Evolutionary conservation across 2,888 invertebrate species (phyloP).

Genomic region (Acanthoscelides obtectus): DNA sequence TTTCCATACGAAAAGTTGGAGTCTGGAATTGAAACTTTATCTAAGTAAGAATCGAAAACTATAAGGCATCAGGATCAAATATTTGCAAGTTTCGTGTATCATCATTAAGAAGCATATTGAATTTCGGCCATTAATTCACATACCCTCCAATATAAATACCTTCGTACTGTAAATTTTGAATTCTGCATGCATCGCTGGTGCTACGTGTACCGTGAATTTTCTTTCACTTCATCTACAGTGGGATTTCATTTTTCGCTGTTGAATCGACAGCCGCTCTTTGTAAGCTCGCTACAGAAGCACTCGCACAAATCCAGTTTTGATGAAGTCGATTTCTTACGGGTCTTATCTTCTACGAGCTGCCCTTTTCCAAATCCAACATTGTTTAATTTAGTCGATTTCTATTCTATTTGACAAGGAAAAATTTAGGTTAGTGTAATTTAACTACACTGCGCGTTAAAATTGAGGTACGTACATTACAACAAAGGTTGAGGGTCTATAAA

Average conservation of each 20-base stretch:
- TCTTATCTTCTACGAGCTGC: neutral
- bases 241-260: neutral
- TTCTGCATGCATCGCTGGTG: neutral
- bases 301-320: neutral
- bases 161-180: neutral
- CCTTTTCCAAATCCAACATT: neutral
- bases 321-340: neutral
- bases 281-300: neutral
- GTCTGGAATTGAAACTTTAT: too few relatives aligned
- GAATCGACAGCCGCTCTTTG: neutral
- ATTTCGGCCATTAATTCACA: neutral
- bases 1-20: too few relatives aligned
- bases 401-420: too few relatives aligned
- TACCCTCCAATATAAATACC: neutral
- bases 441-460: too few relatives aligned
- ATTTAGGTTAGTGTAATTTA: too few relatives aligned
- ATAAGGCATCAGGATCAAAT: too few relatives aligned
- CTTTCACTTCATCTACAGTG: neutral
- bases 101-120: too few relatives aligned
- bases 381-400: neutral
- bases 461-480: too few relatives aligned
- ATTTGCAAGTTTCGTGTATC: too few relatives aligned
- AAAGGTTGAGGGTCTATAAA: too few relatives aligned
- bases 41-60: too few relatives aligned
- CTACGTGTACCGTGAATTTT: neutral